Evolutionary conservation across 2,888 invertebrate genomes (phyloP), one percentile per base, ranked within the genome.

Genomic region (Epiperipatus broadwayi): DNA sequence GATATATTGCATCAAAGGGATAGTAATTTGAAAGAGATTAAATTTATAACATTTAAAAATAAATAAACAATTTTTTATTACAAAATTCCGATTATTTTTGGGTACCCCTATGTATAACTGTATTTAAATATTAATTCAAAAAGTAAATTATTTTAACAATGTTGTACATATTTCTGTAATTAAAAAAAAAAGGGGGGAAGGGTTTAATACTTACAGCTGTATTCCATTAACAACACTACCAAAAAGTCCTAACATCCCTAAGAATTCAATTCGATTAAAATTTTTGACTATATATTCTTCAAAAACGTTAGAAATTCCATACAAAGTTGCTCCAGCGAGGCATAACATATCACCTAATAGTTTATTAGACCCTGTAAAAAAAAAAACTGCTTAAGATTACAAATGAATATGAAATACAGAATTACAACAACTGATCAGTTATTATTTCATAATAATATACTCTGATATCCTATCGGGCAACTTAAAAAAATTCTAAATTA

Each of bases 251-350:
- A 83, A 67, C 59, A 79, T 67, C 20, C 78, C 80, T 8, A 84
- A 65, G 54, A 79, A 84, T 56, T 83, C 80, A 30, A 77, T 69
- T 46, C 74, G 71, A 43, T 75, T 72, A 47, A 73, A 72, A 8
- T 70, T 72, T 54, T 75, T 74, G n/a, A 84, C 74, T 45, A 77
- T 71, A 58, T 76, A 71, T 58, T 84, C 84, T 64, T 83, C 76
- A 1, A 59, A 59, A 0, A 83, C 78, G 48, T 81, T 80, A 15
- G 77, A 75, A 31, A 78, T 64, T 2, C 79, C 80, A 53, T 77
- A 80, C 4, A 81, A 62, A 1, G 77, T 66, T 1, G 80, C 78
- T 3, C 79, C 80, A 5, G 69, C 71, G 5, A 81, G 64, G 52
- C 78, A 78, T 16, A 83, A 61, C 70, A 81, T 71, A 55, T 84